Evolutionary conservation across 2,113 vertebrate genomes (phyloP).

Genomic region (Cygnus buccinator): DNA sequence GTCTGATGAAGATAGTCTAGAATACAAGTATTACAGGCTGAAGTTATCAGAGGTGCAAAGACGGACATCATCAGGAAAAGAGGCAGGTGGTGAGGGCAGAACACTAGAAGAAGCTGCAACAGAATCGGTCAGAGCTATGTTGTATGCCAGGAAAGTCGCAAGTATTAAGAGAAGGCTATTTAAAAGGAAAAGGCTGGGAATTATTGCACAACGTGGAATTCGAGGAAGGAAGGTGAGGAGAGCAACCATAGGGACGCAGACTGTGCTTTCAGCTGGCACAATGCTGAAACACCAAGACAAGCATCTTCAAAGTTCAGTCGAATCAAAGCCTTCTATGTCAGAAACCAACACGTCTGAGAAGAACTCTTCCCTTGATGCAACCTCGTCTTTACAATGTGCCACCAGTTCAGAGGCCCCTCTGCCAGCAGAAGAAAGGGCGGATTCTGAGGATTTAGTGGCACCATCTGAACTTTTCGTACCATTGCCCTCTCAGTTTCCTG

Average conservation of each 20-base stretch:
- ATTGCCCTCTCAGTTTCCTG: constrained; percentile 15
- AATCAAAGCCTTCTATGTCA: neutral
- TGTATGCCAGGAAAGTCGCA: constrained; percentile 71
- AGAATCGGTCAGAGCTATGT: constrained; percentile 69
- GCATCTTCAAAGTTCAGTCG: neutral
- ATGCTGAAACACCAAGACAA: constrained; percentile 46
- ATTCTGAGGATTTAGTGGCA: neutral
- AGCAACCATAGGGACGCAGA: constrained; percentile 64
- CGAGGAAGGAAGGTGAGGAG: constrained; percentile 61
- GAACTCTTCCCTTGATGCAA: neutral
- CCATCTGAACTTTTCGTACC: neutral
- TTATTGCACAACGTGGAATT: neutral
- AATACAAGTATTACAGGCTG: constrained; percentile 80
- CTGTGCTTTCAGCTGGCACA: constrained; percentile 59
- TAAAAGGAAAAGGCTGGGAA: constrained; percentile 34
- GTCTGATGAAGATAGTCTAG: constrained; percentile 76
- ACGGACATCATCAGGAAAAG: neutral
- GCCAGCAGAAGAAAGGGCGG: neutral
- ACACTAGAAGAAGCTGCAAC: constrained; percentile 3
- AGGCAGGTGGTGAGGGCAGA: constrained; percentile 16
- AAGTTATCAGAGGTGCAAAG: constrained; percentile 71
- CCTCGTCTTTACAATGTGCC: neutral
- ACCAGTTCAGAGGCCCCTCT: neutral
- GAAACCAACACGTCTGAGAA: neutral
- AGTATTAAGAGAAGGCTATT: constrained; percentile 74